Conservation (phyloP, 2,113 vertebrate species). For the Tautogolabrus adspersus region DNA sequence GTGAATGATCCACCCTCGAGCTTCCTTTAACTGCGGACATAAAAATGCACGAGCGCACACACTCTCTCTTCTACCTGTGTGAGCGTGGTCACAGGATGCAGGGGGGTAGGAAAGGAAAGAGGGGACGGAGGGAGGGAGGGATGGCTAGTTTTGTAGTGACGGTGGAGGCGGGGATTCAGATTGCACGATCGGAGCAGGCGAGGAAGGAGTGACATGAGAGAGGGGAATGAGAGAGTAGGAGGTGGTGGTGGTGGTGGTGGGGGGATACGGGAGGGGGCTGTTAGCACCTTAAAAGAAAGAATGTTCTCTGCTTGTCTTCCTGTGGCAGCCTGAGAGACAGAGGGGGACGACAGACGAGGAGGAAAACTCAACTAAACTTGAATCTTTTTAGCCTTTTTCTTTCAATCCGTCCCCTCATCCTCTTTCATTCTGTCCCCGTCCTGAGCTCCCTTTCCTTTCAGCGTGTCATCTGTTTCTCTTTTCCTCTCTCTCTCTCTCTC, state of each 20-base stretch:
- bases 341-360: constrained; percentile 38
- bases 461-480: constrained; percentile 69
- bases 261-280: constrained; percentile 56
- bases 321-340: constrained; percentile 56
- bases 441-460: constrained; percentile 36
- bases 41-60: constrained; percentile 60
- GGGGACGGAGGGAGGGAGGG: neutral
- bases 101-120: too few relatives aligned
- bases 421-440: constrained; percentile 30
- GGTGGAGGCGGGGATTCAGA: constrained; percentile 66
- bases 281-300: constrained; percentile 79
- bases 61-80: constrained; percentile 64
- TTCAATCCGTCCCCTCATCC: constrained; percentile 30
- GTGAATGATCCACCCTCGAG: constrained; percentile 67
- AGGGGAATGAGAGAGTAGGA: constrained; percentile 38
- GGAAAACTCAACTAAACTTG: constrained; percentile 17
- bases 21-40: constrained; percentile 40
- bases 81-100: constrained; percentile 61
- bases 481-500: constrained; percentile 38
- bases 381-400: constrained; percentile 27
- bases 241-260: constrained; percentile 14
- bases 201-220: constrained; percentile 57
- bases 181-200: constrained; percentile 46
- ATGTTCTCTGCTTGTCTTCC: constrained; percentile 73
- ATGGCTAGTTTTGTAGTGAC: constrained; percentile 26